Base-by-base conservation (phyloP, 2,888 invertebrate species). In the Hirudinaria manillensis region DNA sequence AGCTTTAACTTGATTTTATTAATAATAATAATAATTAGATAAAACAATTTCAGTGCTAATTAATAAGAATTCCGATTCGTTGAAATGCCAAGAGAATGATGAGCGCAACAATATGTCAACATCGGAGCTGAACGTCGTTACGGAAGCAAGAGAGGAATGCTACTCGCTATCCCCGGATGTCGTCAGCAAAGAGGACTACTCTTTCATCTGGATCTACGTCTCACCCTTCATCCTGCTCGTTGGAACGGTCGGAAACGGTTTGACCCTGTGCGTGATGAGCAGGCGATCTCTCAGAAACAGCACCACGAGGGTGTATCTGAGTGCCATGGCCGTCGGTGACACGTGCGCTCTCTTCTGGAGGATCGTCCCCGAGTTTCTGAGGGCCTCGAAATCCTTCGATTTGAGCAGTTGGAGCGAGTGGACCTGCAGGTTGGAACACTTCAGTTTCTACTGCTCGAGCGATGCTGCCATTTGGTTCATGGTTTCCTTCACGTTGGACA, bases 401-500 rank as follows among this genome's bases (percentile, higher is more conserved):
- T 72, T 79, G 53, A 74, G 53, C 1, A 66, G 72, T 7, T 29
- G 71, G 7, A 53, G 36, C 66, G 53, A 29, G n/a, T 75, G 65
- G 67, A 61, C 51, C 0, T 84, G 84, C 74, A 82, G 82, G 72
- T 24, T 82, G 0, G 82, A 83, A 77, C 81, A 80, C 21, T 83
- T 83, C 76, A 65, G 81, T 1, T 82, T 83, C 3, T 84, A 83
- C 76, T 71, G 80, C 0, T 79, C 80, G 0, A 77, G 82, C 32
- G 83, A 83, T 65, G 79, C 81, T 16, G 81, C 83, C 34, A 82
- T 82, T 2, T 84, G 83, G 83, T 78, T 82, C n/a, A 76, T 83
- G n/a, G 83, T 83, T 3, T 80, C 82, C 0, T 82, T 83, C 36
- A 83, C 83, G 21, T 74, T 83, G 7, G 83, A 84, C 76, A 78